Evolutionary conservation across 2,797 vertebrate species (phyloP), one percentile per base, ranked within the genome.

Genomic region (Cyclura pinguis): DNA sequence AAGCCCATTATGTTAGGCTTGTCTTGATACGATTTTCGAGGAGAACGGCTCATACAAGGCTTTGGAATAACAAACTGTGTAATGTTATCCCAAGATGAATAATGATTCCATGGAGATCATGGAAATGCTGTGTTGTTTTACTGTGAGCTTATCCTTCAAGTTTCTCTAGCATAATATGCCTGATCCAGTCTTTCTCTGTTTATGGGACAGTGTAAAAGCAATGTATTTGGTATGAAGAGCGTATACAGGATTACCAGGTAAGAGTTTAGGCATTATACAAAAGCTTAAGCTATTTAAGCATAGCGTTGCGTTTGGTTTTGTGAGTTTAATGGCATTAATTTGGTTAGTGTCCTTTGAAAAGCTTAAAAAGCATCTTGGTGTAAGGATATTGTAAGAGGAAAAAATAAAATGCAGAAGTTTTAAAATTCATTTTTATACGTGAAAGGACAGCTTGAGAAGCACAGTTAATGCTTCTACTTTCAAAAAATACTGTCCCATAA

Each of bases 401-500:
- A 74, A 72, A 3, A 13, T 29, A 52, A 69, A 8, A 22, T 74
- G 78, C 6, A 42, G 4, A 22, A 1, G 0, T 14, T 29, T 84
- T 0, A 38, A 52, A 77, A 69, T 69, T 78, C 0, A 22, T 86
- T 47, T 74, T 3, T 80, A 93, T 89, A 64, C 3, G 59, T 69
- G 27, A 72, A 84, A 84, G 22, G 67, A 32, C 12, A 2, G 5
- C 13, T 92, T 89, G 50, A 62, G 10, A 81, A 12, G 91, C 50
- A 85, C 78, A 1, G 73, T 50, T 84, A 22, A 0, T 90, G 35
- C 85, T 86, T 62, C 52, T 72, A n/a, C 35, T 59, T 84, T 69
- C 42, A 80, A 55, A 59, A 42, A 84, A 1, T 90, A 50, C 84
- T 38, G 22, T 38, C 67, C 9, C 16, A 1, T 94, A 89, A 85